Percentiles rank a stretch among this genome's conserved stretches.
Conservation (phyloP, 2,113 vertebrate genomes). For the Columba livia region DNA sequence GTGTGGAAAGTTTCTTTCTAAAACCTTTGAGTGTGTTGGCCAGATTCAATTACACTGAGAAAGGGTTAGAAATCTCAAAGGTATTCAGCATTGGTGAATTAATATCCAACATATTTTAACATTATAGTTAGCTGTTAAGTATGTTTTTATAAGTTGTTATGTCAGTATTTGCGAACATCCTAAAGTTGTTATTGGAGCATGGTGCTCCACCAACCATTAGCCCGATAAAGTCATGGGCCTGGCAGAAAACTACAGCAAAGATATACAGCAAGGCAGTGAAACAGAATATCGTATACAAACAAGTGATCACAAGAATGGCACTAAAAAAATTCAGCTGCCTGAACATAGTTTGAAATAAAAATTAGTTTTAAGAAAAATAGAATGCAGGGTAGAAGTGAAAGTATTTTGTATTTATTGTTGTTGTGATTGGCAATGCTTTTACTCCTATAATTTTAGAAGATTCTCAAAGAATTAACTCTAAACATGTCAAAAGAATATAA, state of each 20-base stretch:
- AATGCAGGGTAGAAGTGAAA: background rate
- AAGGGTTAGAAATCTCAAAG: background rate
- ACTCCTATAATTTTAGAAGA: background rate
- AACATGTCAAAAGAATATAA: background rate
- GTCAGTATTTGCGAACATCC: background rate
- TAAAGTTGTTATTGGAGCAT: background rate
- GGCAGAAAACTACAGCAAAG: background rate
- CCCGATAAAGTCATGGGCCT: background rate
- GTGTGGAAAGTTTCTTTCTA: background rate
- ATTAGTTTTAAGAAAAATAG: background rate
- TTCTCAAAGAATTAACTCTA: background rate
- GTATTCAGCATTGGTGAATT: background rate
- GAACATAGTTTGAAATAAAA: background rate
- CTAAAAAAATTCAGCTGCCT: background rate
- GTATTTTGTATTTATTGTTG: background rate
- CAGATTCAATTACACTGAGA: background rate
- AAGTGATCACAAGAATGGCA: background rate
- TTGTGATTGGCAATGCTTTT: background rate
- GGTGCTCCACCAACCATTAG: background rate
- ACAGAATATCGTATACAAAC: background rate
- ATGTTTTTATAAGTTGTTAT: background rate
- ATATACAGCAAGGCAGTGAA: background rate
- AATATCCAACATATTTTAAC: background rate
- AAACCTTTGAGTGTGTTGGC: background rate
- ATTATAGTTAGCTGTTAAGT: background rate